Conservation (phyloP, 2,113 vertebrate genomes). For the Odobenus rosmarus region DNA sequence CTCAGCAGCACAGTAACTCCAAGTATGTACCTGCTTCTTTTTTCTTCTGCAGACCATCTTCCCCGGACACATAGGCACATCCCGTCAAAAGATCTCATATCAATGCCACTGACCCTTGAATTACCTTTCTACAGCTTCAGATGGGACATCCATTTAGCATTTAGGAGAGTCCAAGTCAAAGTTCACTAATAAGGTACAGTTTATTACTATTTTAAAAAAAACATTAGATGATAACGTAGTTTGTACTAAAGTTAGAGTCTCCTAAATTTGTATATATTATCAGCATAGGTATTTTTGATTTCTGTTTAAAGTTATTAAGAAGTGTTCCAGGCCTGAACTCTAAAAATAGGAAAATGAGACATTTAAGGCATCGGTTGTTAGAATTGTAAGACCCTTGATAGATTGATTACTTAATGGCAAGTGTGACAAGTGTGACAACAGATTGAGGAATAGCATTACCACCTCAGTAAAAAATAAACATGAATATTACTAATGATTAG, state of each 20-base stretch:
- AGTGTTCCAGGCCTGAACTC: neutral
- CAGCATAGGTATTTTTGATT: slow-evolving; percentile 38
- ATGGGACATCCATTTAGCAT: neutral
- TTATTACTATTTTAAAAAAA: slow-evolving; percentile 40
- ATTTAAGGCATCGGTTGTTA: slow-evolving; percentile 41
- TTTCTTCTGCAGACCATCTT: neutral
- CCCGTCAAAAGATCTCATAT: neutral
- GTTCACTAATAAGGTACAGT: neutral
- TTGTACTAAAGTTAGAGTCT: slow-evolving; percentile 26
- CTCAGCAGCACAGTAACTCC: neutral
- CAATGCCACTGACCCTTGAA: neutral
- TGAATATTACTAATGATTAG: slow-evolving; percentile 51
- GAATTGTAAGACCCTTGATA: slow-evolving; percentile 49
- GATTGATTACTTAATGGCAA: slow-evolving; percentile 63
- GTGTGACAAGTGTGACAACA: slow-evolving; percentile 52
- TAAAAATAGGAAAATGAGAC: slow-evolving; percentile 65
- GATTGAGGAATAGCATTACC: slow-evolving; percentile 60
- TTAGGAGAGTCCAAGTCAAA: neutral
- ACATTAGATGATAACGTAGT: neutral
- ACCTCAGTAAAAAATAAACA: slow-evolving; percentile 65
- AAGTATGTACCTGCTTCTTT: neutral
- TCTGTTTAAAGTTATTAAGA: slow-evolving; percentile 49
- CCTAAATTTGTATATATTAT: slow-evolving; percentile 40
- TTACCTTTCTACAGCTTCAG: neutral
- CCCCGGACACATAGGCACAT: neutral